Evolutionary conservation across 2,113 vertebrate species (phyloP).

Genomic region (Todiramphus chloris): DNA sequence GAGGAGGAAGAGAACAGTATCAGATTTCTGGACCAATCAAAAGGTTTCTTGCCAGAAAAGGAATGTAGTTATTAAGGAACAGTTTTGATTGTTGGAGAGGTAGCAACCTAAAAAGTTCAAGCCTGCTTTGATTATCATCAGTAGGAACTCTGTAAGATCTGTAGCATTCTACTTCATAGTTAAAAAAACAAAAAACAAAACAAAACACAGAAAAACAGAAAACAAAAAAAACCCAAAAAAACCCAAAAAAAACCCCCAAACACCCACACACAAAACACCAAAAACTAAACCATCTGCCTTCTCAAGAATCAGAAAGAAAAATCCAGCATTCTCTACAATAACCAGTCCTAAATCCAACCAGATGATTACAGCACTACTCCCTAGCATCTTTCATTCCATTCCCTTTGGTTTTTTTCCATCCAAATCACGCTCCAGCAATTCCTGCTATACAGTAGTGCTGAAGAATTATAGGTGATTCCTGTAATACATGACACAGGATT

Average conservation of each 20-base stretch:
- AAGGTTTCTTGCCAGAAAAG: background rate
- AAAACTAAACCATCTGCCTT: background rate
- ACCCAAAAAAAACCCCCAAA: no score
- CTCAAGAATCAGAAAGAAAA: background rate
- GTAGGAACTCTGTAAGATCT: background rate
- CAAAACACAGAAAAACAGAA: no score
- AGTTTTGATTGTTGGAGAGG: background rate
- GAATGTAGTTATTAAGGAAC: background rate
- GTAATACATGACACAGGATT: background rate
- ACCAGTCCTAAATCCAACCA: background rate
- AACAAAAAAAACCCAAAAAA: no score
- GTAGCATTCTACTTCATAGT: background rate
- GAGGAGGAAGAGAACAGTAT: background rate
- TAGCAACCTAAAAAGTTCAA: background rate
- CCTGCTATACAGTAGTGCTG: background rate
- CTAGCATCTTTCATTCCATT: background rate
- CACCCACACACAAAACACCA: no score
- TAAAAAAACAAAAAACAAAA: no score
- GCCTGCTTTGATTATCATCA: background rate
- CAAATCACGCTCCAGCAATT: background rate
- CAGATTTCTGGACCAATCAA: background rate
- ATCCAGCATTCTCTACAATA: accelerated
- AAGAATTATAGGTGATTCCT: background rate
- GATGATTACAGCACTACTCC: background rate
- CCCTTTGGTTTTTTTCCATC: background rate